Conservation (phyloP, 2,797 vertebrate species). For the Hipposideros larvatus region DNA sequence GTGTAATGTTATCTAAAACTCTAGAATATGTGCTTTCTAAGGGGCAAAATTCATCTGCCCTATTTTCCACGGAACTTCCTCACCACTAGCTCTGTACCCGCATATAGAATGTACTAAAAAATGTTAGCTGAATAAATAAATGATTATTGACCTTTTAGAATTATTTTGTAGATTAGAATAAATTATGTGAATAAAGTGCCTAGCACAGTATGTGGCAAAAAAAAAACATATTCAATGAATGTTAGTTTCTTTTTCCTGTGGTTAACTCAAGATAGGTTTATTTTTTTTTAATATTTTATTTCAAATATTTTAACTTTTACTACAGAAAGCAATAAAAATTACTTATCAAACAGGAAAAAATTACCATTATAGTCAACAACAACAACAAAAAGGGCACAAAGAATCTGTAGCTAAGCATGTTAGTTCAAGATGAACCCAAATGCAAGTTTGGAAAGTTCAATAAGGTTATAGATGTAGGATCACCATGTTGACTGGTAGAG, state of each 20-base stretch:
- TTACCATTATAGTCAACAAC: not conserved
- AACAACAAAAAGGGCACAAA: not conserved
- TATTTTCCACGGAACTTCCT: not conserved
- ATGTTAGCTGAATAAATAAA: not conserved
- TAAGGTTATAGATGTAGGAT: not conserved
- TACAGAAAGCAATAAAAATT: not conserved
- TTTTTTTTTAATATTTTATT: constrained; percentile 15
- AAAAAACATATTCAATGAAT: not conserved
- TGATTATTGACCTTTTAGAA: not conserved
- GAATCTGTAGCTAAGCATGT: not conserved
- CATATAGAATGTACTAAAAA: not conserved
- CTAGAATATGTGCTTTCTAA: not conserved
- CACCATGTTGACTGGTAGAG: not conserved
- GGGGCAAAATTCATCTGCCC: not conserved
- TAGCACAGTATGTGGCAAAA: not conserved
- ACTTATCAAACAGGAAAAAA: not conserved
- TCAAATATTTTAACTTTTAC: not conserved
- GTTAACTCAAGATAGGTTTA: not conserved
- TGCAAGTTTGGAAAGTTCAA: not conserved
- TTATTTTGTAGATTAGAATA: constrained; percentile 2
- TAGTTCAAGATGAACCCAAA: not conserved
- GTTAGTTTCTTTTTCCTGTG: not conserved
- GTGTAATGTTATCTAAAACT: not conserved
- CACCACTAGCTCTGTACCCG: not conserved
- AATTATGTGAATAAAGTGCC: not conserved